These are phyloP conservation scores for Sesamia nonagrioides DNA, from an alignment of 1,140 invertebrate species.

Conservation along the genomic window DNA sequence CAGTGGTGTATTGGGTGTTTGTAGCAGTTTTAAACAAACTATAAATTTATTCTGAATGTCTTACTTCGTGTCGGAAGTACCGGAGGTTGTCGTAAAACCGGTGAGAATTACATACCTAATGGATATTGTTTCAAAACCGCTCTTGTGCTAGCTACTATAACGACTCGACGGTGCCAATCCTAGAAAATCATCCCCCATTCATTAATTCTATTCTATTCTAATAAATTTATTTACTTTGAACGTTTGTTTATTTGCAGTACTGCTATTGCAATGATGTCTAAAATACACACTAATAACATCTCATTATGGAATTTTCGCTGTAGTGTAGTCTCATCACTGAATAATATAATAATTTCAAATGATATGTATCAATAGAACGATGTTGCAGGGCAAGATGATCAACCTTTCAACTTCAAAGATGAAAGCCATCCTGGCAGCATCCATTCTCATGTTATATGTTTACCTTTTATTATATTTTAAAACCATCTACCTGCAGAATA, in stretches of 20 bases:
- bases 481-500: conserved; percentile 57
- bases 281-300: no score
- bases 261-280: no score
- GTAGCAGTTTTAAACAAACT: conserved; percentile 4
- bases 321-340: no score
- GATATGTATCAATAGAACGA: background rate
- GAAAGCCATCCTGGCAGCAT: conserved; percentile 50
- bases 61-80: conserved; percentile 54
- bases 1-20: background rate
- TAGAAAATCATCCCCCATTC: background rate
- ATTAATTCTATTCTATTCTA: background rate
- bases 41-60: conserved; percentile 54
- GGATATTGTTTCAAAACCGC: no score
- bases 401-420: conserved; percentile 54
- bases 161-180: no score
- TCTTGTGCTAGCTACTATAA: no score
- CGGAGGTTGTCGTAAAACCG: conserved; percentile 56
- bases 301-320: no score
- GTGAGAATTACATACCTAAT: conserved; percentile 47
- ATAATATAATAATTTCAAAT: no score
- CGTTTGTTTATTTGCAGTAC: no score
- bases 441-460: conserved; percentile 56
- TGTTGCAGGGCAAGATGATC: conserved; percentile 57
- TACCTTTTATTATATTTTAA: conserved; percentile 61
- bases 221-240: no score